phyloP scores from a whole-genome alignment of 2,888 invertebrate genomes.

The Tetramorium bicarinatum region DNA sequence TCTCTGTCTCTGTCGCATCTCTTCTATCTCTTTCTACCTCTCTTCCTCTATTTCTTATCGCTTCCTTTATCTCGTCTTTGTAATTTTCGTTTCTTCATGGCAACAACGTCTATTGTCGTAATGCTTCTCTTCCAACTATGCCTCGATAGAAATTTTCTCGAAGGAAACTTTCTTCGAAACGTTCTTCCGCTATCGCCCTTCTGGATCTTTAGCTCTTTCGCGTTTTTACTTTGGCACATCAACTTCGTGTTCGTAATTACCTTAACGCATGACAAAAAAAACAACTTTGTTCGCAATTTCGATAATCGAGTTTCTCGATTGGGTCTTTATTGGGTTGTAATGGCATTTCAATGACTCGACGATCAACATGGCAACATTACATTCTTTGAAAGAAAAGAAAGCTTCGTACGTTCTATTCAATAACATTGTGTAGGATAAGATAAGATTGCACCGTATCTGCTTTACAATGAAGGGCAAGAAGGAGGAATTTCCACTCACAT shows the following conservation, averaged over 20 bases:
- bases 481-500: background rate
- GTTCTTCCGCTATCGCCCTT: background rate
- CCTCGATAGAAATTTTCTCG: constrained; percentile 7
- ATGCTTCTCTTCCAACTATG: constrained; percentile 31
- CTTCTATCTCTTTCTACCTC: background rate
- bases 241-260: background rate
- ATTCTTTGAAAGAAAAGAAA: background rate
- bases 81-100: constrained; percentile 19
- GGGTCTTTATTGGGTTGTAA: background rate
- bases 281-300: background rate
- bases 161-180: constrained; percentile 4
- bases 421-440: constrained; percentile 12
- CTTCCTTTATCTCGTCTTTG: constrained; percentile 6
- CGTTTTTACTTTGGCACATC: constrained; percentile 4
- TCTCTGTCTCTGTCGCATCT: background rate
- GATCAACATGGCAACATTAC: background rate
- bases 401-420: background rate
- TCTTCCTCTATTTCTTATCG: background rate
- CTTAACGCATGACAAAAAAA: constrained; percentile 22
- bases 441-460: constrained; percentile 29
- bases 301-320: background rate
- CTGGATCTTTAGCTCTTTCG: background rate
- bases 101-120: background rate
- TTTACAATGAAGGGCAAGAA: background rate
- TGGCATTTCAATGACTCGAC: constrained; percentile 6